Percentiles rank a stretch among this genome's conserved stretches.
phyloP scores from a whole-genome alignment of 2,888 invertebrate species.

The Aleiodes alternator region DNA sequence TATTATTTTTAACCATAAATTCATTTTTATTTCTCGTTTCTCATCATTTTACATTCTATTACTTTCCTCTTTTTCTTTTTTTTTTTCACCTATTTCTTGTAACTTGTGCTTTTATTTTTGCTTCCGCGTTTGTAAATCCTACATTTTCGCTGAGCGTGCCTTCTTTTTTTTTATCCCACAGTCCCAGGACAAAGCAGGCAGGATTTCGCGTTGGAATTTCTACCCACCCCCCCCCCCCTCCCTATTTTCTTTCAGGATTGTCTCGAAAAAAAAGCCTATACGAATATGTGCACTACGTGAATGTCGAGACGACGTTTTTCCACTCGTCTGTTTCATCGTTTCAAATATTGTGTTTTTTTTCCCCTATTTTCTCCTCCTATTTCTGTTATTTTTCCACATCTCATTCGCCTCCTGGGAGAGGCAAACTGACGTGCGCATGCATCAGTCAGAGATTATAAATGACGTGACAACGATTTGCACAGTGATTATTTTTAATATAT shows the following conservation, averaged over 20 bases:
- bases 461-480: constrained; percentile 33
- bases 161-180: neutral
- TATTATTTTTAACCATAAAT: constrained; percentile 28
- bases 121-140: neutral
- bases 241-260: constrained; percentile 2
- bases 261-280: constrained; percentile 26
- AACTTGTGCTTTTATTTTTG: neutral
- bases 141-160: constrained; percentile 11
- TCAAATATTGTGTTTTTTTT: constrained; percentile 7
- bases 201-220: constrained; percentile 25
- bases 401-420: constrained; percentile 18
- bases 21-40: neutral
- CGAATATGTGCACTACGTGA: constrained; percentile 17
- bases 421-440: constrained; percentile 19
- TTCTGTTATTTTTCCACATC: constrained; percentile 24
- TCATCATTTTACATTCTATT: neutral
- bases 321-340: constrained; percentile 34
- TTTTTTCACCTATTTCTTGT: neutral
- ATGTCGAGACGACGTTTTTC: constrained; percentile 29
- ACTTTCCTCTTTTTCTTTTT: neutral
- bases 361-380: neutral
- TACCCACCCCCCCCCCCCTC: neutral
- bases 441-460: constrained; percentile 24
- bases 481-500: constrained; percentile 12
- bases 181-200: constrained; percentile 24